Conservation (phyloP, 1,140 invertebrate species). For the Drosophila orosa region DNA sequence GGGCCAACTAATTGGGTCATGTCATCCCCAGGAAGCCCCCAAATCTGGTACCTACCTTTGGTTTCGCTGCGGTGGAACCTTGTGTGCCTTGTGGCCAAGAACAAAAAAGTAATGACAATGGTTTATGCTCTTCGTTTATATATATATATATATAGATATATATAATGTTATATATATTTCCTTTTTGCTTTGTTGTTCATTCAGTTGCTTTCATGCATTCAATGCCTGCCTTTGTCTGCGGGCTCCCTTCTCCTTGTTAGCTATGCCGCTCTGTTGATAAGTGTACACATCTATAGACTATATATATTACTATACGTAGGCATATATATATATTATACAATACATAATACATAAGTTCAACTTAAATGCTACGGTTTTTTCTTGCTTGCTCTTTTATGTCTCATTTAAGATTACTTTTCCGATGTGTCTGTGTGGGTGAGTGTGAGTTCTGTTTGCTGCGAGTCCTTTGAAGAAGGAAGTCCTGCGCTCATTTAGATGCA, state of each 20-base stretch:
- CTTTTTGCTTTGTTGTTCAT: conserved; percentile 63
- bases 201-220: conserved; percentile 74
- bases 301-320: conserved; percentile 62
- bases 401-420: conserved; percentile 26
- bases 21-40: conserved; percentile 32
- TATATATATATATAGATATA: conserved; percentile 60
- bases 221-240: conserved; percentile 69
- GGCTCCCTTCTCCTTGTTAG: conserved; percentile 37
- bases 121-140: conserved; percentile 64
- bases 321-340: conserved; percentile 60
- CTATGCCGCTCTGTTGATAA: conserved; percentile 56
- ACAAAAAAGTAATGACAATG: conserved; percentile 67
- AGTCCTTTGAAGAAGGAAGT: conserved; percentile 49
- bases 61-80: conserved; percentile 24
- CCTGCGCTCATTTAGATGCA: conserved; percentile 64
- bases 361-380: conserved; percentile 68
- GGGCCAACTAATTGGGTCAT: conserved; percentile 68
- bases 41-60: conserved; percentile 3
- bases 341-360: conserved; percentile 71
- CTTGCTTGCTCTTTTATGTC: conserved; percentile 38
- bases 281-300: conserved; percentile 75
- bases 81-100: conserved; percentile 19
- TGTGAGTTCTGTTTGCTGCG: conserved; percentile 43
- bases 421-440: conserved; percentile 18
- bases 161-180: conserved; percentile 68